Evolutionary conservation across 2,797 vertebrate genomes (phyloP).

Genomic region (Neosilurus mollespiculum): DNA sequence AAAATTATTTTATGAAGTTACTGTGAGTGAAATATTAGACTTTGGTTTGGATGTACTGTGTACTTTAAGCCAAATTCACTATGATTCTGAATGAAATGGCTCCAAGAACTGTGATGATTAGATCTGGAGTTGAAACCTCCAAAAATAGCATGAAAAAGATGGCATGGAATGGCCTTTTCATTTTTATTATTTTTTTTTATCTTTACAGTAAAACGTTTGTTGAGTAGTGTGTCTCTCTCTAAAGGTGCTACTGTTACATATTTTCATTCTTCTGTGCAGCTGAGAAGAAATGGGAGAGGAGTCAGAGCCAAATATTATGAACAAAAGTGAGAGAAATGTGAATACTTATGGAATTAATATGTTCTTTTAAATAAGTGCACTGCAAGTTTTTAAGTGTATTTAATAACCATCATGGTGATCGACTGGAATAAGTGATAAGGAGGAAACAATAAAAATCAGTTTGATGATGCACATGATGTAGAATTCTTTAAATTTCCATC

Average conservation of each 20-base stretch:
- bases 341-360: constrained; percentile 51
- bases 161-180: constrained; percentile 12
- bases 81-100: constrained; percentile 20
- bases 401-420: constrained; percentile 49
- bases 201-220: constrained; percentile 23
- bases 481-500: constrained; percentile 27
- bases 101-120: constrained; percentile 23
- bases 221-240: constrained; percentile 51
- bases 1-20: neutral
- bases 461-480: constrained; percentile 42
- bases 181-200: constrained; percentile 4
- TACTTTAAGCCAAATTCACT: neutral
- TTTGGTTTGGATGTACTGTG: neutral
- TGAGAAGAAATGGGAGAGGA: constrained; percentile 63
- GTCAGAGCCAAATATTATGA: constrained; percentile 56
- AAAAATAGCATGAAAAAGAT: constrained; percentile 1
- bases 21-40: neutral
- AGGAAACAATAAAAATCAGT: constrained; percentile 54
- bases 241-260: constrained; percentile 73
- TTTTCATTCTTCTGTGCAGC: constrained; percentile 71
- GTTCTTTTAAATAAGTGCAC: constrained; percentile 47
- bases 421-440: constrained; percentile 55
- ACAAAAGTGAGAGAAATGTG: constrained; percentile 61
- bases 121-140: neutral
- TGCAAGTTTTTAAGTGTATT: constrained; percentile 36